Evolutionary conservation across 2,888 invertebrate genomes (phyloP).

Genomic region (Osmoderma eremita): DNA sequence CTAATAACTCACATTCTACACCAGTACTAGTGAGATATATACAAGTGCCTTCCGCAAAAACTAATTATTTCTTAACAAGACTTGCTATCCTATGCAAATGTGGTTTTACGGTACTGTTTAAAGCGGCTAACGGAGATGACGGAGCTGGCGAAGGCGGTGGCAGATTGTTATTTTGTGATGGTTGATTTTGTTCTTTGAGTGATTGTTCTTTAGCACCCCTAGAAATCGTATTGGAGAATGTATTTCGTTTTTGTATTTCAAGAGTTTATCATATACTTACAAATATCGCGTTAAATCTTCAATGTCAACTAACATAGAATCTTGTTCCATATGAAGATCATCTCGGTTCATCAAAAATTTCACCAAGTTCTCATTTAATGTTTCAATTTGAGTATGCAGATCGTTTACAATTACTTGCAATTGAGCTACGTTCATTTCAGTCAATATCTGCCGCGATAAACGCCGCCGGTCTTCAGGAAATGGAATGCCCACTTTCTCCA

Average conservation of each 20-base stretch:
- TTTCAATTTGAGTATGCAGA: constrained; percentile 92
- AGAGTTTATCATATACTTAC: constrained; percentile 67
- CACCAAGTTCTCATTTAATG: constrained; percentile 89
- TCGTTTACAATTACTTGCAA: constrained; percentile 95
- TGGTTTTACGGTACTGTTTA: constrained; percentile 62
- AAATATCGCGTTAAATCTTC: constrained; percentile 92
- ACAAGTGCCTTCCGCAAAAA: constrained; percentile 35
- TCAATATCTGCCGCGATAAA: constrained; percentile 84
- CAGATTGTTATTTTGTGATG: constrained; percentile 59
- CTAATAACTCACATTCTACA: constrained; percentile 24
- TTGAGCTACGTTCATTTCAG: constrained; percentile 94
- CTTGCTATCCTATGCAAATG: constrained; percentile 65
- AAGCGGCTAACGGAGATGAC: constrained; percentile 60
- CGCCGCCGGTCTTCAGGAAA: constrained; percentile 85
- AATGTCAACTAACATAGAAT: constrained; percentile 96
- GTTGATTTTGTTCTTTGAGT: constrained; percentile 61
- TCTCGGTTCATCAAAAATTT: constrained; percentile 91
- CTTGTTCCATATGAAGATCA: constrained; percentile 97
- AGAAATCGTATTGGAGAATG: constrained; percentile 44
- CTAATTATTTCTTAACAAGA: constrained; percentile 63
- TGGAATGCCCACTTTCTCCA: constrained; percentile 84
- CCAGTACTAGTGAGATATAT: constrained; percentile 39
- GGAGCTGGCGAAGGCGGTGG: constrained; percentile 56
- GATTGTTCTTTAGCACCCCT: constrained; percentile 67
- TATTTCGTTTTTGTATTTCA: constrained; percentile 10